Percentiles rank a stretch among this genome's conserved stretches.
Conservation (phyloP, 2,888 invertebrate species). For the Ischnura elegans region DNA sequence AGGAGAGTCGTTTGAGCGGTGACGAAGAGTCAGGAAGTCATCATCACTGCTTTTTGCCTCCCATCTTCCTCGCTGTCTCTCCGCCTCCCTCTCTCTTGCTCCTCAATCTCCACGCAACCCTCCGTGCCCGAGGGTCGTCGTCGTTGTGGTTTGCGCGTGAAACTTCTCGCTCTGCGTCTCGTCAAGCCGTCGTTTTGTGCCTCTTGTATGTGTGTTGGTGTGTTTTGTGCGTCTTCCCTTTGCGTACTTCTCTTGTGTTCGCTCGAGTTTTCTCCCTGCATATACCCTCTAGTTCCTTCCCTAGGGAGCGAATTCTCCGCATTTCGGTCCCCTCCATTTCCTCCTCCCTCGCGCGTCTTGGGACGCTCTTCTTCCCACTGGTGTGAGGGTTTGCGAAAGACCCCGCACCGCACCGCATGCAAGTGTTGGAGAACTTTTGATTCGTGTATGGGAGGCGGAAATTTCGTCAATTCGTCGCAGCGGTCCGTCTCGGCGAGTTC, state of each 20-base stretch:
- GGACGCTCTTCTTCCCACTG: too few relatives aligned
- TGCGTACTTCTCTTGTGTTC: background rate
- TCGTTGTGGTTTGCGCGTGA: background rate
- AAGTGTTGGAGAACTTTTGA: background rate
- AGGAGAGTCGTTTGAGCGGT: background rate
- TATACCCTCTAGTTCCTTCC: background rate
- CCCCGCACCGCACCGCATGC: background rate
- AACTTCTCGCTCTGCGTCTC: background rate
- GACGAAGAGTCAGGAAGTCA: background rate
- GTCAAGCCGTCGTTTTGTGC: background rate
- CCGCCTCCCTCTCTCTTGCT: too few relatives aligned
- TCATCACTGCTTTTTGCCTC: background rate
- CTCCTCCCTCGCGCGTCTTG: background rate
- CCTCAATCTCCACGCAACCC: too few relatives aligned
- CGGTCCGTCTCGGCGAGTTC: background rate
- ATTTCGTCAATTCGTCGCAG: slow-evolving; percentile 12
- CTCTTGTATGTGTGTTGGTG: background rate
- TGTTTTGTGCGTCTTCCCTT: background rate
- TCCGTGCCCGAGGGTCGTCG: too few relatives aligned
- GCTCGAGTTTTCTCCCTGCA: background rate
- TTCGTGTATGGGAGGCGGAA: background rate
- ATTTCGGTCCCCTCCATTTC: background rate
- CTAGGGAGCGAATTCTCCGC: background rate
- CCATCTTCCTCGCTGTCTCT: too few relatives aligned
- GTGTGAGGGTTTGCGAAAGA: too few relatives aligned